Evolutionary conservation across 2,888 invertebrate species (phyloP).

Genomic region (Drosophila mimica): DNA sequence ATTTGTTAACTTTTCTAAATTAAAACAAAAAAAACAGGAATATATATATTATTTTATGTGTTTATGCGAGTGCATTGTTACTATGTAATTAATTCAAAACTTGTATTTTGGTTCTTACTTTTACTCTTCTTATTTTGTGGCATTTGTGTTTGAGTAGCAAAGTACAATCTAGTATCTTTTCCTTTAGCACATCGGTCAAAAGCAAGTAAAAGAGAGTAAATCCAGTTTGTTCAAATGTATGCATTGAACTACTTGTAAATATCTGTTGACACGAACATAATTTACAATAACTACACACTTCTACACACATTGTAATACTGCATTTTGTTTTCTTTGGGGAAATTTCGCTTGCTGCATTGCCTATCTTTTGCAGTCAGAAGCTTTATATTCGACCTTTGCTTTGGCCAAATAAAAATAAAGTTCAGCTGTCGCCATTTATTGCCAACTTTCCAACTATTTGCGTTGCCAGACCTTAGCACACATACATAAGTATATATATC

Average conservation of each 20-base stretch:
- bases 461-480: background rate
- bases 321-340: background rate
- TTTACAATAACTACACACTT: background rate
- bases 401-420: constrained; percentile 13
- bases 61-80: background rate
- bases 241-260: constrained; percentile 12
- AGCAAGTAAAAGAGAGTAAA: background rate
- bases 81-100: background rate
- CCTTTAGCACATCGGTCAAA: background rate
- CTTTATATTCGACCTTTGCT: constrained; percentile 19
- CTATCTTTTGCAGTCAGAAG: constrained; percentile 9
- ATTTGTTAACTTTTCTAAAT: background rate
- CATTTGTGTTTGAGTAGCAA: background rate
- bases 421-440: constrained; percentile 37
- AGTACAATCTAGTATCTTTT: background rate
- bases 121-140: background rate
- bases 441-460: constrained; percentile 16
- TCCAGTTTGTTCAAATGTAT: constrained; percentile 7
- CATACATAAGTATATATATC: background rate
- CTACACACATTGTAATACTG: background rate
- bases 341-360: background rate
- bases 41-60: background rate
- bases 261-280: constrained; percentile 26
- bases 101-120: background rate
- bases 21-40: background rate